Evolutionary conservation across 2,113 vertebrate genomes (phyloP).

Genomic region (Sinocyclocheilus grahami): DNA sequence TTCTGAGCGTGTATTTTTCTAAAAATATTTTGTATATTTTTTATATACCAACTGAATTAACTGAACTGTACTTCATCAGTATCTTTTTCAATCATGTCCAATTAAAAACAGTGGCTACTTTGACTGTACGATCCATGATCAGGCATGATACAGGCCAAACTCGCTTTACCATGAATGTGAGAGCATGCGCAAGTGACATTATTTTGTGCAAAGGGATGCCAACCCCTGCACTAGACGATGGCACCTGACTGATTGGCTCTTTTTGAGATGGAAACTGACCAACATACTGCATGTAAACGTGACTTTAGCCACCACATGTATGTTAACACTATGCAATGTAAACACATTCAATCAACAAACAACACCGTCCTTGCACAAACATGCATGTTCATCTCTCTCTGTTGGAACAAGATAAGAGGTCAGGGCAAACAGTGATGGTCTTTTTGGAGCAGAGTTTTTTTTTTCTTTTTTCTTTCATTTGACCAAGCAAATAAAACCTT

Average conservation of each 20-base stretch:
- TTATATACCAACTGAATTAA: too few relatives aligned
- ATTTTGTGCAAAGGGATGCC: too few relatives aligned
- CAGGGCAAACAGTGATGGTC: conserved; percentile 40
- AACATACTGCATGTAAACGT: neutral
- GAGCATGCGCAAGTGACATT: too few relatives aligned
- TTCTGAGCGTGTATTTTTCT: too few relatives aligned
- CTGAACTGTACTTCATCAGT: too few relatives aligned
- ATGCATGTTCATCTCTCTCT: conserved; percentile 1
- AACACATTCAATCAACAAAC: neutral
- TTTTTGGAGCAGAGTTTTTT: conserved; percentile 13
- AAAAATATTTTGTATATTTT: too few relatives aligned
- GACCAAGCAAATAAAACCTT: conserved; percentile 42
- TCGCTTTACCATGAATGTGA: too few relatives aligned
- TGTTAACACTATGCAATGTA: neutral
- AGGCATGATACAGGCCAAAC: too few relatives aligned
- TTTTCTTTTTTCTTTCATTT: neutral
- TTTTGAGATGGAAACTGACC: neutral
- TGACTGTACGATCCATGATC: too few relatives aligned
- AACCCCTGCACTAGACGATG: neutral
- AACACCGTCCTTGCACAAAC: conserved; percentile 4
- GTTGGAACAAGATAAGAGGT: conserved; percentile 44
- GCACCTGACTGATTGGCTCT: neutral
- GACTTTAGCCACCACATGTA: neutral
- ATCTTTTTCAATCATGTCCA: too few relatives aligned
- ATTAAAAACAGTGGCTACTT: too few relatives aligned